A percentile compares a stretch with the other conserved stretches of the same genome.
Conservation (phyloP, 2,113 vertebrate genomes). For the Neogale vison region DNA sequence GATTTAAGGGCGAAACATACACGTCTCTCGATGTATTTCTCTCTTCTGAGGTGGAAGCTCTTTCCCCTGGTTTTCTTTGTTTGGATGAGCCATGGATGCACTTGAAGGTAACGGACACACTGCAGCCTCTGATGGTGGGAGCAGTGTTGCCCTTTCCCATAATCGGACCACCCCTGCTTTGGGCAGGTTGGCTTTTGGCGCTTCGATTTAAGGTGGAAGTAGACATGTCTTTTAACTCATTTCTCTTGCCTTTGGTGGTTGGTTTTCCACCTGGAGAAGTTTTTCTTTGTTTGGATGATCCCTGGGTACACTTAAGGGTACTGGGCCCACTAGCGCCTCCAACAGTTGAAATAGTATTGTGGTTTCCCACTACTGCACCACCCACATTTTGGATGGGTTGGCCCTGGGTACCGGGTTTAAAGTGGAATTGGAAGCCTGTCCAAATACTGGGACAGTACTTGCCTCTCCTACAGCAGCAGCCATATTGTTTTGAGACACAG, state of each 20-base stretch:
- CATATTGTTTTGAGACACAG: background rate
- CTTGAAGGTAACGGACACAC: too few species aligned
- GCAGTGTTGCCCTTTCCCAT: rapidly evolving
- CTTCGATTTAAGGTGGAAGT: background rate
- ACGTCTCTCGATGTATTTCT: too few species aligned
- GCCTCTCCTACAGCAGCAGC: conserved; percentile 54
- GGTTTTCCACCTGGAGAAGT: background rate
- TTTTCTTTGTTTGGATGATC: background rate
- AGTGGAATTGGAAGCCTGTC: conserved; percentile 54
- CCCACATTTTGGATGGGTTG: background rate
- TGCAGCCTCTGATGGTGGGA: rapidly evolving
- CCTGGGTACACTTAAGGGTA: background rate
- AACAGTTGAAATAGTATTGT: rapidly evolving
- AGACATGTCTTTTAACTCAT: too few species aligned
- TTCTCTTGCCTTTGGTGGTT: background rate
- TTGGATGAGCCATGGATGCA: too few species aligned
- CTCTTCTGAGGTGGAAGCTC: too few species aligned
- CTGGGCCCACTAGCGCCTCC: rapidly evolving
- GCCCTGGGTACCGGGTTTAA: background rate
- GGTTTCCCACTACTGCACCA: rapidly evolving
- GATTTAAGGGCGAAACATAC: too few species aligned
- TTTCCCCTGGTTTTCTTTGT: background rate
- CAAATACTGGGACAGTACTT: conserved; percentile 83
- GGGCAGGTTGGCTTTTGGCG: rapidly evolving
- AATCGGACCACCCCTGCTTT: rapidly evolving